Base-by-base conservation (phyloP, 2,797 vertebrate genomes). In the Arnoldichthys spilopterus region DNA sequence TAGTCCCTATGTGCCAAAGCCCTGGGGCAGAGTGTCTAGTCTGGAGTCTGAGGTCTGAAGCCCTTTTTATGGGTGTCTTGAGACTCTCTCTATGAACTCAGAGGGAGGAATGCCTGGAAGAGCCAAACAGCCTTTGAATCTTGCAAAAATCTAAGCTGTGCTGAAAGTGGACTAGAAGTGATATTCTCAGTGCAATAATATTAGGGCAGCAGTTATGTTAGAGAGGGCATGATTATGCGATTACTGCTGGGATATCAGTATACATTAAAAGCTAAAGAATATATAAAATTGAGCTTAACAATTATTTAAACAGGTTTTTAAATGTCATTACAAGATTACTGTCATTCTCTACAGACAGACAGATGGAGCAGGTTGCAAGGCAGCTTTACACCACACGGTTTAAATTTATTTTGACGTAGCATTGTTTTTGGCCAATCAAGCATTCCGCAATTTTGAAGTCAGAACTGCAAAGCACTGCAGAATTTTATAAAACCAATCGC, bases 21-120 rank as follows among this genome's bases (percentile, higher is more conserved):
- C 95, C 82, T 98, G 97, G 96, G 94, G 95, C 74, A 91, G 97
- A 85, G 91, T 97, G 58, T 96, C 95, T 86, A 98, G 97, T 89
- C 91, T 97, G 90, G 97, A 98, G 90, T 98, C 97, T 0, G 97
- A 98, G 92, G 98, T 98, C 84, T 99, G 94, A 98, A 79, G 13
- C 47, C 22, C n/a, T 68, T 80, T 20, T 20, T 37, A 30, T 77
- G 74, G 74, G 70, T 75, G 40, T 77, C 64, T 79, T 32, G 28
- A 72, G 80, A 82, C 79, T 79, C 59, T 71, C 58, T 28, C 54
- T 49, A 66, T 51, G 51, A 68, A 75, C 66, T 9, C 54, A 47
- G 24, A 59, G 45, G 49, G 58, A 26, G 20, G 74, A 76, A 71
- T 22, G 6, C 30, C 64, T 72, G 76, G 30, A 78, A 84, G 54